Base-by-base conservation (phyloP, 2,113 vertebrate species). In the Syrrhaptes paradoxus region DNA sequence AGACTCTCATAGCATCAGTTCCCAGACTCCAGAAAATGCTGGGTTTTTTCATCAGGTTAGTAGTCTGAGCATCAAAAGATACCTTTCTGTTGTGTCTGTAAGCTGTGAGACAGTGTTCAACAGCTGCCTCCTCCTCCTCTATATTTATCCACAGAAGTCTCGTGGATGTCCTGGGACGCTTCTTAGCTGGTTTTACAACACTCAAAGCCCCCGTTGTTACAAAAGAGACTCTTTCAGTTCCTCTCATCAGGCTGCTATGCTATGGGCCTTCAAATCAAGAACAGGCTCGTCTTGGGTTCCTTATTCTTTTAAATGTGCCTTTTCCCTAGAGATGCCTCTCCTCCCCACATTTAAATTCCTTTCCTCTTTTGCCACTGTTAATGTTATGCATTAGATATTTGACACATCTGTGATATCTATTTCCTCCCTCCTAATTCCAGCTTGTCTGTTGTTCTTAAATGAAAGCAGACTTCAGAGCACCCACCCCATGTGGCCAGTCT, bases 141-240 rank as follows among this genome's bases (percentile, higher is more conserved):
- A 65, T 90, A 74, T 92, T 95, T 96, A 88, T 61, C 43, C 31
- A 17, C 65, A 86, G 26, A 67, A 86, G 90, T 77, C 85, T 90
- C 5, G 16, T 75, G 90, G 82, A 68, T 65, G 65, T 84, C 68
- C 76, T 52, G 87, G 79, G 70, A 81, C 3, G 7, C 20, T 91
- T 89, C 76, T 92, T 61, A 67, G 75, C n/a, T 55, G 29, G 13
- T 96, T 96, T 59, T 79, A 92, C 86, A 96, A 97, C 9, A 10
- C 43, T 54, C 36, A 89, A 89, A 96, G 70, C 20, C 52, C 17
- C n/a, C 0, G 1, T 67, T 85, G 74, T 87, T 96, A 73, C 76
- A 71, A 92, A 96, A 96, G 34, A 92, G 74, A 26, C 38, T 76
- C 58, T 95, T 92, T 96, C 90, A 75, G 66, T 96, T 97, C 93